Evolutionary conservation across 2,113 vertebrate species (phyloP).

Genomic region (Syngnathus floridae): DNA sequence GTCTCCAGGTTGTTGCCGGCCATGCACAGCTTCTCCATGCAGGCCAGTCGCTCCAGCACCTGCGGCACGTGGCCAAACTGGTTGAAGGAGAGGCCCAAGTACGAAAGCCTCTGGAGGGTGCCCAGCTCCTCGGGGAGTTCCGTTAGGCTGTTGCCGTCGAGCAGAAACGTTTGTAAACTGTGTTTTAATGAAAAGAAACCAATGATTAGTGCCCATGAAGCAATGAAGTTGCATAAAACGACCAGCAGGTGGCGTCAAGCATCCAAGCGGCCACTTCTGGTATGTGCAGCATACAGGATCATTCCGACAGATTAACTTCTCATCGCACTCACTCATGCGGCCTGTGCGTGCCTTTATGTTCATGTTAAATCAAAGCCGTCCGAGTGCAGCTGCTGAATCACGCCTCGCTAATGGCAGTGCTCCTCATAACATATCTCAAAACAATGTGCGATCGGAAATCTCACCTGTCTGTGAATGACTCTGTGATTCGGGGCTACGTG

Average conservation of each 20-base stretch:
- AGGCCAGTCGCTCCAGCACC: conserved; percentile 83
- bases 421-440: neutral
- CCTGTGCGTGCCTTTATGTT: conserved; percentile 17
- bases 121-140: conserved; percentile 84
- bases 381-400: neutral
- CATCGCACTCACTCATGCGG: conserved; percentile 18
- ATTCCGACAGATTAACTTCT: conserved; percentile 53
- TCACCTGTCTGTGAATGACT: no score
- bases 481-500: no score
- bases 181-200: conserved; percentile 35
- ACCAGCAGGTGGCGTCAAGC: conserved; percentile 57
- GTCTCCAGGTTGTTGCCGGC: conserved; percentile 84
- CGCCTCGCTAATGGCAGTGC: neutral
- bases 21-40: conserved; percentile 94
- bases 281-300: conserved; percentile 57
- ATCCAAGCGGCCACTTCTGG: conserved; percentile 41
- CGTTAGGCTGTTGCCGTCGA: conserved; percentile 91
- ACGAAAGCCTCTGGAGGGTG: conserved; percentile 81
- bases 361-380: conserved; percentile 8
- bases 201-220: neutral
- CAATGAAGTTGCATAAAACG: neutral
- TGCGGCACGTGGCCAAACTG: conserved; percentile 84
- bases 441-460: neutral
- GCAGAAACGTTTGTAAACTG: conserved; percentile 92
- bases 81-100: conserved; percentile 93